Evolutionary conservation across 2,888 invertebrate genomes (phyloP).

Genomic region (Lysandra coridon): DNA sequence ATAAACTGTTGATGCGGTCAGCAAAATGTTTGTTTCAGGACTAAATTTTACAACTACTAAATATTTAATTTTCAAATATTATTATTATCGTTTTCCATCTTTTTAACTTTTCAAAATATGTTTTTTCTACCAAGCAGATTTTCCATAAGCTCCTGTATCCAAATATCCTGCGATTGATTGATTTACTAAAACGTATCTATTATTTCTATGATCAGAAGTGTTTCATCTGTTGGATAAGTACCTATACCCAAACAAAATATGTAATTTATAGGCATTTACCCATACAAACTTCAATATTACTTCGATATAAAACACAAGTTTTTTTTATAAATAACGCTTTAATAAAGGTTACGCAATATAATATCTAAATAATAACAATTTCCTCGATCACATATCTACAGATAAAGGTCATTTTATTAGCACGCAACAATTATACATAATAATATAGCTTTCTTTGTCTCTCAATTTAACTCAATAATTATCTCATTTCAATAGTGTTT

Average conservation of each 20-base stretch:
- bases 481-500: not conserved
- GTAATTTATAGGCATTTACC: not conserved
- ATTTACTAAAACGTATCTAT: no score
- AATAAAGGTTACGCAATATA: not conserved
- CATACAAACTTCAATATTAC: not conserved
- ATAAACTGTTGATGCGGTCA: no score
- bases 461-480: not conserved
- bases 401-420: slow-evolving; percentile 7
- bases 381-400: not conserved
- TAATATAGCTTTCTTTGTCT: not conserved
- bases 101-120: no score
- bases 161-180: no score
- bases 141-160: no score
- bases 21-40: no score
- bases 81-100: no score
- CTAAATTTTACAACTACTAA: no score
- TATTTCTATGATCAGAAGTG: no score
- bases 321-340: not conserved
- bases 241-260: not conserved
- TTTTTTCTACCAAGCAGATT: no score
- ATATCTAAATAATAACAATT: not conserved
- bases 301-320: not conserved
- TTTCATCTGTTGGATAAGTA: no score
- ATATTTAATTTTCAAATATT: no score
- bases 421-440: not conserved